A percentile compares a stretch with the other conserved stretches of the same genome.
Evolutionary conservation across 2,113 vertebrate genomes (phyloP).

Genomic region (Pseudolaguvia tuberculata): DNA sequence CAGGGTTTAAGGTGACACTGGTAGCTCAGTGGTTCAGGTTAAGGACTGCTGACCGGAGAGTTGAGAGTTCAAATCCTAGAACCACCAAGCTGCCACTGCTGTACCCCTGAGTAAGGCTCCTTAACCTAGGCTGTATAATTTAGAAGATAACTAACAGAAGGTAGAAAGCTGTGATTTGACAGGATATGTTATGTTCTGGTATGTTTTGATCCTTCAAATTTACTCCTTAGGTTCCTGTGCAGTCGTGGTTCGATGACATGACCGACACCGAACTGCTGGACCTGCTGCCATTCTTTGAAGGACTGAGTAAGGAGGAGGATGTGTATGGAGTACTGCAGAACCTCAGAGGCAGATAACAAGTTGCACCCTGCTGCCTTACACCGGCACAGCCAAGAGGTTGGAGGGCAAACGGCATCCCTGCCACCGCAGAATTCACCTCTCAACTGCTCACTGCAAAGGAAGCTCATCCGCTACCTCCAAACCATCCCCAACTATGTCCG

Average conservation of each 20-base stretch:
- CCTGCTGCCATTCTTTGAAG: slow-evolving; percentile 98
- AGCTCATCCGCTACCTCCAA: not conserved
- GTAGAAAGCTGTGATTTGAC: not conserved
- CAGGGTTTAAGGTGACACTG: too few species aligned
- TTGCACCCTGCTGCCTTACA: slow-evolving; percentile 46
- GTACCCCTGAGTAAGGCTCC: too few species aligned
- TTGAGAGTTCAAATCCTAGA: too few species aligned
- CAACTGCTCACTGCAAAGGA: slow-evolving; percentile 42
- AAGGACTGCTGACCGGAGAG: too few species aligned
- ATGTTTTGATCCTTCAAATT: not conserved
- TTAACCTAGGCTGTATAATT: too few species aligned
- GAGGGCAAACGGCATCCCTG: slow-evolving; percentile 48
- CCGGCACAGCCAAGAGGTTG: slow-evolving; percentile 54
- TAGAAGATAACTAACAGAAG: not conserved
- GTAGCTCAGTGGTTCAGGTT: too few species aligned
- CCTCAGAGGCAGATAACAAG: slow-evolving; percentile 90
- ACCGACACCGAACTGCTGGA: slow-evolving; percentile 95
- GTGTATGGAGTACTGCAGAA: slow-evolving; percentile 92
- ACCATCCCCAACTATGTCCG: not conserved
- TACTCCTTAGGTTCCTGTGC: slow-evolving; percentile 84
- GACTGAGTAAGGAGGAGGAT: slow-evolving; percentile 93
- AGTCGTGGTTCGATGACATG: slow-evolving; percentile 99
- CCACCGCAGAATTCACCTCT: slow-evolving; percentile 52
- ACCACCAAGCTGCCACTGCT: too few species aligned
- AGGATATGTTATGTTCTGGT: too few species aligned